Conservation (phyloP, 2,113 vertebrate species). For the Grammomys surdaster region DNA sequence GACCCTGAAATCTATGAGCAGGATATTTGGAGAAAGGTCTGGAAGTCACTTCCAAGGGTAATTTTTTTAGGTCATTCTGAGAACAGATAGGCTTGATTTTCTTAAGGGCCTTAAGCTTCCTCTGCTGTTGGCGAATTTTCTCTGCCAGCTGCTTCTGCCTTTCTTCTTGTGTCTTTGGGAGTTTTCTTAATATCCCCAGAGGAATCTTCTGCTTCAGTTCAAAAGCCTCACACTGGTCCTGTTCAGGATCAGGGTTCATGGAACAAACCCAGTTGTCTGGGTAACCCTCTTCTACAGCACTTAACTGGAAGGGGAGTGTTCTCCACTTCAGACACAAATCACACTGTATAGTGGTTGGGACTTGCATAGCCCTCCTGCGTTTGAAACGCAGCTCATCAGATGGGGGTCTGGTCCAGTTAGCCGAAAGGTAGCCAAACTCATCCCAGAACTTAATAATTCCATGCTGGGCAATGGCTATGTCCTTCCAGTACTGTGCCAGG, state of each 20-base stretch:
- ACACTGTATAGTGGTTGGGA: conserved; percentile 97
- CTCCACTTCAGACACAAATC: conserved; percentile 99
- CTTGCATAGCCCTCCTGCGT: conserved; percentile 96
- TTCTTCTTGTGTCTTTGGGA: conserved; percentile 91
- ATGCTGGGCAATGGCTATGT: conserved; percentile 95
- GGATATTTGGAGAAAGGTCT: conserved; percentile 88
- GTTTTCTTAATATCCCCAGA: conserved; percentile 93
- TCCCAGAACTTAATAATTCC: conserved; percentile 99
- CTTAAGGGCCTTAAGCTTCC: conserved; percentile 95
- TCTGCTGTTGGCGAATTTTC: conserved; percentile 95
- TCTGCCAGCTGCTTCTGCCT: conserved; percentile 95
- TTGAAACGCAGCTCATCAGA: conserved; percentile 94
- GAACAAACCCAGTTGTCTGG: conserved; percentile 97
- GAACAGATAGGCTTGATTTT: conserved; percentile 93
- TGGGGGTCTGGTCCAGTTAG: conserved; percentile 96
- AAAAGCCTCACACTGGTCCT: conserved; percentile 95
- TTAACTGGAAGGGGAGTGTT: conserved; percentile 96
- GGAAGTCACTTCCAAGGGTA: conserved; percentile 93
- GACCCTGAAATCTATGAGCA: conserved; percentile 87
- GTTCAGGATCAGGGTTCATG: conserved; percentile 96
- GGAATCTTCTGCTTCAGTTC: conserved; percentile 98
- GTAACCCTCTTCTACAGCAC: conserved; percentile 96
- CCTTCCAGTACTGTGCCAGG: conserved; percentile 98
- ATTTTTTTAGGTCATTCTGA: conserved; percentile 92
- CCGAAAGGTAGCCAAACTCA: conserved; percentile 98